Evolutionary conservation across 2,113 vertebrate species (phyloP).

Genomic region (Cettia cetti): DNA sequence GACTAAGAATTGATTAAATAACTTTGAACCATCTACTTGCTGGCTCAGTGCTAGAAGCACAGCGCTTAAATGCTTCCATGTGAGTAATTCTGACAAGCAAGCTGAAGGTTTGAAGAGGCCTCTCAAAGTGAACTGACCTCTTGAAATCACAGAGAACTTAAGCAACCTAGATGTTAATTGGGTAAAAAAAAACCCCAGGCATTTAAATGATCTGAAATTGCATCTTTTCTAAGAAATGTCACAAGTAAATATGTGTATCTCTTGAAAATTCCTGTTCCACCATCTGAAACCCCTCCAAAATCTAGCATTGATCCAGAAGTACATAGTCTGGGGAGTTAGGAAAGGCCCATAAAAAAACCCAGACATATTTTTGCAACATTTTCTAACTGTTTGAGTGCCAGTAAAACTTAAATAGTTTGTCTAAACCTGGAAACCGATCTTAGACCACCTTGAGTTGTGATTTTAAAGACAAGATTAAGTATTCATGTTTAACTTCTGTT

Average conservation of each 20-base stretch:
- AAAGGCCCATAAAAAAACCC: neutral
- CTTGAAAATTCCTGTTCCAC: neutral
- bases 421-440: neutral
- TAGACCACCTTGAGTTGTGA: neutral
- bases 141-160: neutral
- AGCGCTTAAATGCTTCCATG: neutral
- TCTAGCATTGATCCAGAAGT: neutral
- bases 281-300: neutral
- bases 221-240: neutral
- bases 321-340: neutral
- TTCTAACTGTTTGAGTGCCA: neutral
- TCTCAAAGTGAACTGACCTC: neutral
- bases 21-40: neutral
- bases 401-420: neutral
- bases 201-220: neutral
- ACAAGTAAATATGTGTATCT: neutral
- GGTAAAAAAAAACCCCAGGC: accelerated
- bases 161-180: neutral
- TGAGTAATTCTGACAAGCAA: neutral
- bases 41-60: neutral
- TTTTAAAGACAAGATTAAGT: neutral
- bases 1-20: neutral
- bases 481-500: neutral
- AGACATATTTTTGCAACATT: neutral
- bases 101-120: neutral